These are phyloP conservation scores for Parauchenoglanis ngamensis DNA, from an alignment of 2,797 vertebrate genomes.

Conservation along the genomic window DNA sequence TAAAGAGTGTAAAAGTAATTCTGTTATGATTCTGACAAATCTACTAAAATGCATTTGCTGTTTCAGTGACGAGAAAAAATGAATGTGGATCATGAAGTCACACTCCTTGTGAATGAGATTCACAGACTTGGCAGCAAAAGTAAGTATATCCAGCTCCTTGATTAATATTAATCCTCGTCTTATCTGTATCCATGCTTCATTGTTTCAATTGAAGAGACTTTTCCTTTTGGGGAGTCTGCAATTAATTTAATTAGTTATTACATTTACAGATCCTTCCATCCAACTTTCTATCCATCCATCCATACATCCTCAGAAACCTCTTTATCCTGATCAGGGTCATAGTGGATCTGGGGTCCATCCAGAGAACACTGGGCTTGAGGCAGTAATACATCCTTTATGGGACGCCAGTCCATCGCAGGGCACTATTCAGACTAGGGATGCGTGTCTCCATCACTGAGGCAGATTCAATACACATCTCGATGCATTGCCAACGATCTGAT, in stretches of 20 bases:
- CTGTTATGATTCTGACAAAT: background rate
- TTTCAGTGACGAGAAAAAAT: constrained; percentile 2
- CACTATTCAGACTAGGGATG: background rate
- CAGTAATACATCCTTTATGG: background rate
- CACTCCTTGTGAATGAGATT: constrained; percentile 20
- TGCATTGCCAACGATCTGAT: too few relatives aligned
- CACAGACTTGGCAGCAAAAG: constrained; percentile 8
- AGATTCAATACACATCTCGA: too few relatives aligned
- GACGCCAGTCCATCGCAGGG: background rate
- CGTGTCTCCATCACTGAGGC: too few relatives aligned
- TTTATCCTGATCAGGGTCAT: background rate
- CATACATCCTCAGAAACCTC: background rate
- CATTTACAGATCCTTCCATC: background rate
- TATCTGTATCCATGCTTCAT: background rate
- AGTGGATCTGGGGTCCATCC: background rate
- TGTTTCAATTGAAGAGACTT: background rate
- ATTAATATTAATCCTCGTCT: background rate
- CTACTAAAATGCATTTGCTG: background rate
- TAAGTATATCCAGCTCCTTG: background rate
- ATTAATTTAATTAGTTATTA: background rate
- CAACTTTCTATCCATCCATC: background rate
- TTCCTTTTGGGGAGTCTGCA: background rate
- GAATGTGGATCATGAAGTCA: constrained; percentile 20
- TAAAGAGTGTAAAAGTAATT: background rate
- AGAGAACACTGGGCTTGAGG: background rate